phyloP scores from a whole-genome alignment of 2,888 invertebrate species.

The Anodontia alba region DNA sequence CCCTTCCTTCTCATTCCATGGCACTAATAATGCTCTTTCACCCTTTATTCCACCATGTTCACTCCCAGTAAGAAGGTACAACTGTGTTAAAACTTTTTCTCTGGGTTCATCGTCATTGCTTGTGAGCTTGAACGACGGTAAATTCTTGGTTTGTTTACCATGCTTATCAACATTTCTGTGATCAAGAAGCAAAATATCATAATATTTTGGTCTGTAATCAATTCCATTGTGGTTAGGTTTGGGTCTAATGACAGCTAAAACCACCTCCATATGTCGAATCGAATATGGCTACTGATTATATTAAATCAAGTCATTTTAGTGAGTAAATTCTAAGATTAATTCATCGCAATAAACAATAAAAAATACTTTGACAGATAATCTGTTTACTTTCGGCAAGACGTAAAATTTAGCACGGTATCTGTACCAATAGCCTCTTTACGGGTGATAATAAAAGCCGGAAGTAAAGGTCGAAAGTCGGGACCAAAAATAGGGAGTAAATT shows the following conservation, averaged over 20 bases:
- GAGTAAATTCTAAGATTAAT: not conserved
- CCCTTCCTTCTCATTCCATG: slow-evolving; percentile 63
- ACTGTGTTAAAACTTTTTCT: slow-evolving; percentile 74
- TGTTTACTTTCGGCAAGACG: slow-evolving; percentile 7
- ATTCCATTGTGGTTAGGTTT: slow-evolving; percentile 70
- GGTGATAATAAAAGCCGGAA: no score
- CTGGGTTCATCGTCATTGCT: slow-evolving; percentile 74
- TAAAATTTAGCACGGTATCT: not conserved
- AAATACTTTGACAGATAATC: not conserved
- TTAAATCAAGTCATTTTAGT: not conserved
- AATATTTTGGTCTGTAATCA: slow-evolving; percentile 76
- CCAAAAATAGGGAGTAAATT: no score
- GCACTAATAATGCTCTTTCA: slow-evolving; percentile 75
- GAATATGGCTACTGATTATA: not conserved
- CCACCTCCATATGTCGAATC: slow-evolving; percentile 73
- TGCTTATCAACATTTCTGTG: slow-evolving; percentile 69
- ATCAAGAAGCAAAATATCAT: slow-evolving; percentile 80
- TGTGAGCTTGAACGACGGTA: slow-evolving; percentile 75
- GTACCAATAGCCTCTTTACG: not conserved
- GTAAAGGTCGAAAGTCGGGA: no score
- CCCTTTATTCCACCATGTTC: slow-evolving; percentile 79
- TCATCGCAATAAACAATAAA: no score
- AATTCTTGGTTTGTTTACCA: slow-evolving; percentile 71
- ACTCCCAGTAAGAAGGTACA: slow-evolving; percentile 76
- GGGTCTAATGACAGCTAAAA: slow-evolving; percentile 78